Base-by-base conservation (phyloP, 2,113 vertebrate genomes). In the Zosterops borbonicus region DNA sequence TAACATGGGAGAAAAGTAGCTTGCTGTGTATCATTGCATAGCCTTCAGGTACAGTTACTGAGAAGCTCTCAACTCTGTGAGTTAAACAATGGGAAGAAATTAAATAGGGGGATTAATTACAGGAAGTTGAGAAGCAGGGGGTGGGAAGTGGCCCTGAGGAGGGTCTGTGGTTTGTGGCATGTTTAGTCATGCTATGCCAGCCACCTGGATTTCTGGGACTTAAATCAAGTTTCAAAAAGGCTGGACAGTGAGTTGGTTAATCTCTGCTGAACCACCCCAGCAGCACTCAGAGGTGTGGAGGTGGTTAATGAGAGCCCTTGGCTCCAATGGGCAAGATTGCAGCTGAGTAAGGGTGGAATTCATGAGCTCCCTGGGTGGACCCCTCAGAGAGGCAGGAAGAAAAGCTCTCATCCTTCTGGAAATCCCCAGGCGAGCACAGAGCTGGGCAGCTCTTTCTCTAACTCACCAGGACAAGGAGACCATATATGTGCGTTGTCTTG, bases 331-430 rank as follows among this genome's bases (percentile, higher is more conserved):
- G 12, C 46, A 83, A n/a, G 41, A 83, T 23, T 80, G 67, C 39
- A 47, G 37, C n/a, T 83, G 75, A 55, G 33, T 65, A 63, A 83
- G 20, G 46, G 49, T 7, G 8, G 15, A 87, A 92, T 44, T 42
- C 4, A 35, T 55, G 65, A 91, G 21, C 58, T 83, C 58, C 69
- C 25, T 0, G 21, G 13, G 16, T 42, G 11, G 28, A 83, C 25
- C 84, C 55, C 50, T 22, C 18, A 59, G 16, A 71, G 15, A 75
- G 7, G 33, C 8, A 2, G 9, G 70, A 96, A 80, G 23, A 23
- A 81, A 91, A 95, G 6, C 37, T 79, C 62, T 76, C 31, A 11
- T 62, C 37, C 52, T 87, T 9, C 62, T 96, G 94, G 89, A 96
- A 92, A 92, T 85, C 65, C 70, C 81, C 87, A 29, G 7, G 39